Evolutionary conservation across 2,797 vertebrate genomes (phyloP), one percentile per base, ranked within the genome.

Genomic region (Chaetodon trifasciatus): DNA sequence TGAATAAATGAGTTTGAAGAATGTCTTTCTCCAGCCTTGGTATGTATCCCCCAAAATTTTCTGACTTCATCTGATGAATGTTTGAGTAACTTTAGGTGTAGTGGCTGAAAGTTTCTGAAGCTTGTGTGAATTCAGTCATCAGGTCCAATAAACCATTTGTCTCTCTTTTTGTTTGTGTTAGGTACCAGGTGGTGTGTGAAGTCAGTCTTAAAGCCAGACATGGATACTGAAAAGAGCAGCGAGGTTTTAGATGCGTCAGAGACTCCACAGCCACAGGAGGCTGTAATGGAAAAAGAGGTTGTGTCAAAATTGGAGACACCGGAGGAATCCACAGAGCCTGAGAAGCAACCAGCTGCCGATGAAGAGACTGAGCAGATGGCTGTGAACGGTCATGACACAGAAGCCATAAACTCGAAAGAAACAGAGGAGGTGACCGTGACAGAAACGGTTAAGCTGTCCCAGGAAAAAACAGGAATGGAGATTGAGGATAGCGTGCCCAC

Each of bases 211-310:
- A 81, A 92, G 55, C 40, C 80, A 84, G 70, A 83, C 81, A 95
- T 96, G 94, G 95, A 95, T 83, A 67, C 79, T 60, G 94, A 94
- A 46, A 92, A 84, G 66, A 94, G 76, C 40, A 67, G 65, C 2
- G 91, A 92, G 46, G 89, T 92, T 91, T 82, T 89, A 21, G 88
- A 91, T 60, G 83, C 42, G 56, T 73, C 86, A 50, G 87, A 91
- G 65, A 68, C 84, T 79, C 87, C 69, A 64, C 88, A 84, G 78
- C 85, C 84, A 79, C 84, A 86, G 64, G 78, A 88, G 81, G 28
- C 55, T 4, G 74, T 42, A 47, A 85, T 90, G 87, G 92, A 92
- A 89, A 90, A 88, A 70, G 89, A 89, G 72, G 77, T 62, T 50
- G 74, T 55, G 65, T 86, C 79, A 24, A 91, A 91, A 37, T 0